These are phyloP conservation scores for Turritopsis rubra DNA, from an alignment of 30 jellyfish, hydroid and myxozoan genomes.

Conservation along the genomic window DNA sequence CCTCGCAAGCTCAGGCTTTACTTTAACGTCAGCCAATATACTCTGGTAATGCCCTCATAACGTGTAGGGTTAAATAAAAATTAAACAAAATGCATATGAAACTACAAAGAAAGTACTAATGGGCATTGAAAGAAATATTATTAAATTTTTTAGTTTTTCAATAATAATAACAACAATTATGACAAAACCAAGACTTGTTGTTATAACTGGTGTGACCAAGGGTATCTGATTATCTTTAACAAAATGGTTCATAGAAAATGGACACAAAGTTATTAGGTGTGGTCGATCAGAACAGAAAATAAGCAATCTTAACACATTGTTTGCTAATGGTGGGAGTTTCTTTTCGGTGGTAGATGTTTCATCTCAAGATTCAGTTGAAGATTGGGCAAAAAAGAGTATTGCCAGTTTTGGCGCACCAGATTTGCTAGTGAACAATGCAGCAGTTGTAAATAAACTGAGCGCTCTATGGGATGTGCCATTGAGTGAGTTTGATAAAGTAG, in stretches of 20 bases:
- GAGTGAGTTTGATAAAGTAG: conserved; percentile 49
- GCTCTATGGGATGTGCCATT: conserved; percentile 51
- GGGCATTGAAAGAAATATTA: too few relatives aligned
- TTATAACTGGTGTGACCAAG: conserved; percentile 62
- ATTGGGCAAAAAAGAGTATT: conserved; percentile 36
- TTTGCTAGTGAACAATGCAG: conserved; percentile 65
- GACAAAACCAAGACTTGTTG: conserved; percentile 22
- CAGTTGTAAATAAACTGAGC: conserved; percentile 22
- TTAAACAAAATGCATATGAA: too few relatives aligned
- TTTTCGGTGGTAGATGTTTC: conserved; percentile 51
- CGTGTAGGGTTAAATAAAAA: too few relatives aligned
- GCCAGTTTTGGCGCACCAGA: conserved; percentile 48
- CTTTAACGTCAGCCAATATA: too few relatives aligned
- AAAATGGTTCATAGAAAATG: conserved; percentile 27
- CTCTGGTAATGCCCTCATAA: too few relatives aligned
- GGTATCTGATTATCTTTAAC: conserved; percentile 71
- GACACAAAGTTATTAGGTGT: conserved; percentile 68
- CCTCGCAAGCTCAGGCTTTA: too few relatives aligned
- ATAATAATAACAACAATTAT: too few relatives aligned
- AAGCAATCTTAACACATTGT: conserved; percentile 32
- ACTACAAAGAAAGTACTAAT: too few relatives aligned
- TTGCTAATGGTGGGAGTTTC: neutral
- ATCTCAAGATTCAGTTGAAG: conserved; percentile 34
- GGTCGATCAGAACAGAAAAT: conserved; percentile 45
- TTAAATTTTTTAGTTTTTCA: too few relatives aligned